Percentiles rank a stretch among this genome's conserved stretches.
These are phyloP conservation scores for Agrilus biguttatus DNA, from an alignment of 2,888 invertebrate genomes.

Conservation along the genomic window DNA sequence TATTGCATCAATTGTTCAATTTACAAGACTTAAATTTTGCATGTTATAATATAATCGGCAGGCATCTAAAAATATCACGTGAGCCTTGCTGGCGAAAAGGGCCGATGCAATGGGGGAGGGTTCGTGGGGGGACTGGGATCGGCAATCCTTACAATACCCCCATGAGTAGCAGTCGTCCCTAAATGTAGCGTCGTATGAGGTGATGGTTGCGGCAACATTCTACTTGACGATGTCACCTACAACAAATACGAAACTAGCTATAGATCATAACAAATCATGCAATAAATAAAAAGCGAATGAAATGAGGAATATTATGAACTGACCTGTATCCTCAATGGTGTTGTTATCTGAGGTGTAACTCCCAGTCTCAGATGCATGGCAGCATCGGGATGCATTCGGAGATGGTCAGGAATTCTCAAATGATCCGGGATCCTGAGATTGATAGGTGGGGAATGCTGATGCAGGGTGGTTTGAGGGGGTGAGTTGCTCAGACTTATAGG, in stretches of 20 bases:
- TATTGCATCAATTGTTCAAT: slow-evolving; percentile 7
- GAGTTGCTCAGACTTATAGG: slow-evolving; percentile 18
- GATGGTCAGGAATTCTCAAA: slow-evolving; percentile 11
- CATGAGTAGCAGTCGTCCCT: slow-evolving; percentile 13
- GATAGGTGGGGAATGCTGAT: slow-evolving; percentile 25
- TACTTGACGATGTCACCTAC: slow-evolving; percentile 17
- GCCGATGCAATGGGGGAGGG: slow-evolving; percentile 27
- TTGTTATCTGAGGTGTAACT: slow-evolving; percentile 18
- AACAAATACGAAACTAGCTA: too few relatives aligned
- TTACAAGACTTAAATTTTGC: background rate
- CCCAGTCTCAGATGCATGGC: slow-evolving; percentile 25
- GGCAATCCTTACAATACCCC: slow-evolving; percentile 29
- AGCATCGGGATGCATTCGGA: slow-evolving; percentile 17
- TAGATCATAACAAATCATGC: too few relatives aligned
- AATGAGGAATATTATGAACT: too few relatives aligned
- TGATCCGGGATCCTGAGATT: slow-evolving; percentile 23
- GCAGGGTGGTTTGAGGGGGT: slow-evolving; percentile 15
- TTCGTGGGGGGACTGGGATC: slow-evolving; percentile 21
- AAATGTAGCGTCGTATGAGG: slow-evolving; percentile 19
- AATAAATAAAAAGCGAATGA: too few relatives aligned
- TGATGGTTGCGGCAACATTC: slow-evolving; percentile 18
- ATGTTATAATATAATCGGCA: slow-evolving; percentile 3
- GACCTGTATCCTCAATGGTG: slow-evolving; percentile 27
- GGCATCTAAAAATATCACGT: slow-evolving; percentile 27
- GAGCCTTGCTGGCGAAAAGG: slow-evolving; percentile 30